Percentiles rank a stretch among this genome's conserved stretches.
phyloP scores from a whole-genome alignment of 2,113 vertebrate genomes.

The Sinocyclocheilus anophthalmus region DNA sequence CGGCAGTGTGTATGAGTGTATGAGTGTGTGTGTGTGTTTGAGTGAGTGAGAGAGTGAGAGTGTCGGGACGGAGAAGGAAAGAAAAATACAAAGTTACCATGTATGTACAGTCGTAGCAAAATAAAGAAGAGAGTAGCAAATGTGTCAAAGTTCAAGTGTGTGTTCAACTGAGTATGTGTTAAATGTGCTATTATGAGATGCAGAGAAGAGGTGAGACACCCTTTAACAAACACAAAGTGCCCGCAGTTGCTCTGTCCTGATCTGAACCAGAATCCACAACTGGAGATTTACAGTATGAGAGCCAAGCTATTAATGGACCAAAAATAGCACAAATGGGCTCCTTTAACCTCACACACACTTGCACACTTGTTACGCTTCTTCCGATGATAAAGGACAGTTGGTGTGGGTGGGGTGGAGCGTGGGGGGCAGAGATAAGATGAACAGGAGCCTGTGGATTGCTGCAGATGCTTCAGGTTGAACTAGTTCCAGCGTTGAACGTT shows the following conservation, averaged over 20 bases:
- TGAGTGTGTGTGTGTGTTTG: background rate
- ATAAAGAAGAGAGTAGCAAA: no score
- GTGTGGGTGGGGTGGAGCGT: background rate
- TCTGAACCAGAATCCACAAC: background rate
- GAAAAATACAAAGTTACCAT: background rate
- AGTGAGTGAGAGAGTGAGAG: no score
- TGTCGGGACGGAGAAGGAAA: no score
- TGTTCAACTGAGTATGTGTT: conserved; percentile 18
- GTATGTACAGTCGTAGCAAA: no score
- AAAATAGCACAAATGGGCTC: background rate
- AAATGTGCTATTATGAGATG: conserved; percentile 25
- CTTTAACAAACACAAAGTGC: background rate
- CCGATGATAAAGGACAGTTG: conserved; percentile 14
- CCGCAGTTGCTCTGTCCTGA: background rate
- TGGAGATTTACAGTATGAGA: background rate
- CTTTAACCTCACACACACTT: background rate
- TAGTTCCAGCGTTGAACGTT: background rate
- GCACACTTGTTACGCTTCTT: background rate
- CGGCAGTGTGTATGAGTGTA: background rate
- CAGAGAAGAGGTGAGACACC: background rate
- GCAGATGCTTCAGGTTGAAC: conserved; percentile 12
- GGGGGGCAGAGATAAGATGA: background rate
- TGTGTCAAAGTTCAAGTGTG: conserved; percentile 18
- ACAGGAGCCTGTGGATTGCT: conserved; percentile 1
- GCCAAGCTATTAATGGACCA: background rate